Conservation (phyloP, 2,888 invertebrate species). For the Heliconius hortense region DNA sequence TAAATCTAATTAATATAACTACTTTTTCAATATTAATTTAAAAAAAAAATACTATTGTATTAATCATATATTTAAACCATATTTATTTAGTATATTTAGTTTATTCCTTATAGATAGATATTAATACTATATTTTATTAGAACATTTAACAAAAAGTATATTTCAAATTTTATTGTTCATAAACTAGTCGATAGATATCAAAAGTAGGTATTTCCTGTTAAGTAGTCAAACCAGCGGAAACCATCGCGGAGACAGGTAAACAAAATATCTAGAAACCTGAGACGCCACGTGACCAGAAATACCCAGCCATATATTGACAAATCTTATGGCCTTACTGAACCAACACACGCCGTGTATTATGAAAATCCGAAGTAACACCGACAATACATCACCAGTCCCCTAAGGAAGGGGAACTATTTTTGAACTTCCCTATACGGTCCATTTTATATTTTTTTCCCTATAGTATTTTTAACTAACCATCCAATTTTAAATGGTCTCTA, state of each 20-base stretch:
- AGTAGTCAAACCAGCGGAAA: slow-evolving; percentile 48
- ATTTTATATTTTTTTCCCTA: slow-evolving; percentile 77
- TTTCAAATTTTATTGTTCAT: not conserved
- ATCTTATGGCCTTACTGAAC: slow-evolving; percentile 78
- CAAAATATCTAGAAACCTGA: slow-evolving; percentile 68
- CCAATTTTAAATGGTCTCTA: slow-evolving; percentile 53
- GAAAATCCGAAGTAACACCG: slow-evolving; percentile 79
- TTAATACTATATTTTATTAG: not conserved
- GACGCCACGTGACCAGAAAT: slow-evolving; percentile 74
- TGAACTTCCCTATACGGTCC: slow-evolving; percentile 74
- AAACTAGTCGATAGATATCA: not conserved
- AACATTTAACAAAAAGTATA: not conserved
- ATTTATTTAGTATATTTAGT: no score
- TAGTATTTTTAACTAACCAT: slow-evolving; percentile 68
- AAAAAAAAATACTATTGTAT: no score
- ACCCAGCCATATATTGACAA: slow-evolving; percentile 76
- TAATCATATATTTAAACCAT: no score
- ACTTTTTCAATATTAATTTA: no score
- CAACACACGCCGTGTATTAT: slow-evolving; percentile 79
- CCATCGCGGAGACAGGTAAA: slow-evolving; percentile 65
- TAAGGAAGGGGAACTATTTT: slow-evolving; percentile 78
- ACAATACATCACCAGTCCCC: slow-evolving; percentile 78
- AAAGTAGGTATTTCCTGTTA: not conserved
- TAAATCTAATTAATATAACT: no score
- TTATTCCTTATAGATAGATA: not conserved